Evolutionary conservation across 2,113 vertebrate genomes (phyloP).

Genomic region (Acinonyx jubatus): DNA sequence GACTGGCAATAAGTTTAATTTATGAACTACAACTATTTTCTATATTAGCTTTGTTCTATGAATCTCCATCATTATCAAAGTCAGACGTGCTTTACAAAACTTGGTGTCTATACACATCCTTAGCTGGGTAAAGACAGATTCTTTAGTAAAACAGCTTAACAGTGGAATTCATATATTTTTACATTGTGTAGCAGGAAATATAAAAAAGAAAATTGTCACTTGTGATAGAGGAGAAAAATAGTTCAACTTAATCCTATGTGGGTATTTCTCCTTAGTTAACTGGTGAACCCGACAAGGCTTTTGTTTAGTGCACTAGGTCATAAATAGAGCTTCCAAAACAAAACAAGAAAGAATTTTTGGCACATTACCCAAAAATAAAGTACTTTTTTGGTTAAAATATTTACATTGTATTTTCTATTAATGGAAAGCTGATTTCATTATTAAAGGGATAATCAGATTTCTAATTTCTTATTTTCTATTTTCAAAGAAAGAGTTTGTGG

Average conservation of each 20-base stretch:
- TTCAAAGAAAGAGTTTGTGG: not conserved
- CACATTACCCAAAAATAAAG: not conserved
- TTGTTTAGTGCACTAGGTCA: not conserved
- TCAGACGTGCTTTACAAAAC: constrained; percentile 9
- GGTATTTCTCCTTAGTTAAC: not conserved
- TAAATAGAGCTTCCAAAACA: not conserved
- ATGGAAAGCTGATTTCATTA: not conserved
- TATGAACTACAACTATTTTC: not conserved
- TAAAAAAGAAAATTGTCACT: not conserved
- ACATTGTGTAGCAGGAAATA: not conserved
- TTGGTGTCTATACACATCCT: not conserved
- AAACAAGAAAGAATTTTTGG: not conserved
- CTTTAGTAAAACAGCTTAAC: not conserved
- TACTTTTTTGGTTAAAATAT: not conserved
- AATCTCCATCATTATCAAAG: not conserved
- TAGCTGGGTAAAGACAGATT: not conserved
- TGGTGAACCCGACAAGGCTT: not conserved
- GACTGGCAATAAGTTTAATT: not conserved
- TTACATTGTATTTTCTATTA: not conserved
- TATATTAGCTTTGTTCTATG: not conserved
- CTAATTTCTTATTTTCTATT: not conserved
- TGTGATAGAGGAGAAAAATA: not conserved
- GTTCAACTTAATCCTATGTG: not conserved
- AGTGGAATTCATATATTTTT: not conserved
- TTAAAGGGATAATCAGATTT: not conserved